Evolutionary conservation across 2,113 vertebrate genomes (phyloP).

Genomic region (Cheilinus undulatus): DNA sequence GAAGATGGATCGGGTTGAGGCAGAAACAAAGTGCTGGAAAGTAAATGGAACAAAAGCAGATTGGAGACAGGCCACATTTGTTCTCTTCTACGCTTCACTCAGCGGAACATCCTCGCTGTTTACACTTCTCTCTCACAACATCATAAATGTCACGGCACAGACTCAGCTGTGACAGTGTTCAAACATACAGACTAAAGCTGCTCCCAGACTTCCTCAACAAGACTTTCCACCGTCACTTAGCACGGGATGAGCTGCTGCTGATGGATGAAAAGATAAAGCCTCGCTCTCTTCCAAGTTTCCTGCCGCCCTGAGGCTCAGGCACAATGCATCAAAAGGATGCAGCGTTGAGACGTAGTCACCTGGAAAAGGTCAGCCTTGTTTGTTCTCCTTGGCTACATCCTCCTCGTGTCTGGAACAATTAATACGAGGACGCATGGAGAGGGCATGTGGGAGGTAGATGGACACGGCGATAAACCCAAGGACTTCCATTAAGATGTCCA

Average conservation of each 20-base stretch:
- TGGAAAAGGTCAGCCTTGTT: conserved; percentile 60
- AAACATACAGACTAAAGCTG: conserved; percentile 26
- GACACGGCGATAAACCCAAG: conserved; percentile 8
- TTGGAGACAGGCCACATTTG: conserved; percentile 33
- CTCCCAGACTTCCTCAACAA: conserved; percentile 29
- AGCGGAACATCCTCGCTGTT: conserved; percentile 40
- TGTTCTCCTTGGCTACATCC: conserved; percentile 33
- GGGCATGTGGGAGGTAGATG: background rate
- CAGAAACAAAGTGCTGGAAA: conserved; percentile 43
- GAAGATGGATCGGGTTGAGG: conserved; percentile 48
- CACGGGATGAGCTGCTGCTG: conserved; percentile 42
- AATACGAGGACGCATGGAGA: conserved; percentile 4
- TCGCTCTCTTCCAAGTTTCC: conserved; percentile 32
- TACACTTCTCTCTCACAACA: conserved; percentile 27
- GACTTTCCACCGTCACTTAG: background rate
- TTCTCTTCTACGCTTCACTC: conserved; percentile 33
- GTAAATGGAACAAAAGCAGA: conserved; percentile 55
- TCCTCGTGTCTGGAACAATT: conserved; percentile 39
- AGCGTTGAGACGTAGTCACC: conserved; percentile 24
- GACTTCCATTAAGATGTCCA: conserved; percentile 21
- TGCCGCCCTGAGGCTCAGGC: background rate
- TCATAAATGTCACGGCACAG: conserved; percentile 40
- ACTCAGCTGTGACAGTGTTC: conserved; percentile 18
- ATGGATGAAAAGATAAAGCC: conserved; percentile 43
- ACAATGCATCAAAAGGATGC: conserved; percentile 5